Evolutionary conservation across 2,888 invertebrate species (phyloP), one percentile per base, ranked within the genome.

Genomic region (Physocephala rufipes): DNA sequence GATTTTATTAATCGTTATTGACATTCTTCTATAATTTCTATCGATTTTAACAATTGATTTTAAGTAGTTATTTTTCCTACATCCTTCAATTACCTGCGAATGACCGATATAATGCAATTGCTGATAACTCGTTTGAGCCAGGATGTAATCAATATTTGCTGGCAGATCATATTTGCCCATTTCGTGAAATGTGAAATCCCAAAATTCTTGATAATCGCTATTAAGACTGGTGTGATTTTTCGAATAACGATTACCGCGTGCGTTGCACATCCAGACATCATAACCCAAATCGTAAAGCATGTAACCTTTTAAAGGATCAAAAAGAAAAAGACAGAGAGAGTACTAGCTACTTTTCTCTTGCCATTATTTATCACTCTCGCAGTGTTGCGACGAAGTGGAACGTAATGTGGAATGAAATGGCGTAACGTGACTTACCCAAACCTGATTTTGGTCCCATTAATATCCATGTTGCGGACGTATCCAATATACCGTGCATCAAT

Each of bases 101-200:
- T 95, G 94, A 0, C 95, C 96, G 1, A 93, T 86, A 81, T 95
- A 95, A 79, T 91, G 91, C 0, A 96, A 80, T 72, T 90, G 87
- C 21, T 89, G 79, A 65, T 89, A 87, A 2, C 89, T 89, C 0
- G 94, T 92, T 9, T 82, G 77, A 4, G 84, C 81, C 9, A 92
- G 83, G 28, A 91, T 89, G 79, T 91, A 90, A 82, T 96, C 93
- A 66, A 97, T 91, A 88, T 92, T 93, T 0, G 93, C 90, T 0
- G 96, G 95, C 64, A 96, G 80, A 84, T 97, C 97, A 76, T 90
- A 89, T 68, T 87, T 79, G 0, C 91, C 92, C 89, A 92, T 91
- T 83, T 94, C 91, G 77, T 93, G 91, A 87, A 90, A 93, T 74
- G 92, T 92, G 78, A 88, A 91, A 75, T 88, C 86, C 91, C 90